Conservation (phyloP, 2,888 invertebrate genomes). For the Nephrocerus scutellatus region DNA sequence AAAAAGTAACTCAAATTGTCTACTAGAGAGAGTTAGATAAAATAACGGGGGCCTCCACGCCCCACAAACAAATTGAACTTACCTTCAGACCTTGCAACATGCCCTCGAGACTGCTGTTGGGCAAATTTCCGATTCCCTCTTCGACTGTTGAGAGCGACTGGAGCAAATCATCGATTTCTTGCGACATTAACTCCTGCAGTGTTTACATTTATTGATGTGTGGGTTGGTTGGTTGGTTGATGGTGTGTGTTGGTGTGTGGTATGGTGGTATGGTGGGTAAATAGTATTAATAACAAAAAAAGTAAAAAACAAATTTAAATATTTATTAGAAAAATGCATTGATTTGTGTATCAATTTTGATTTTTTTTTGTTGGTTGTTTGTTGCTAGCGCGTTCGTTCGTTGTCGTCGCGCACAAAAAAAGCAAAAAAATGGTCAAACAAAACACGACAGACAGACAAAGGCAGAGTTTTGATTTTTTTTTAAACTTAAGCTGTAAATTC, state of each 20-base stretch:
- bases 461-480: no score
- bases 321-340: slow-evolving; percentile 5
- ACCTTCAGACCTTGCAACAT: slow-evolving; percentile 69
- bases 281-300: background rate
- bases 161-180: slow-evolving; percentile 64
- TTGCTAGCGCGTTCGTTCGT: no score
- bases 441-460: no score
- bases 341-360: background rate
- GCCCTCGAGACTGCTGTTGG: slow-evolving; percentile 61
- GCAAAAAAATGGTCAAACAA: no score
- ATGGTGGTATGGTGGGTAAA: slow-evolving; percentile 4
- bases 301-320: no score
- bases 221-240: slow-evolving; percentile 1
- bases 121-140: slow-evolving; percentile 60
- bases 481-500: no score
- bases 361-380: background rate
- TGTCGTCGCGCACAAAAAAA: no score
- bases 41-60: no score
- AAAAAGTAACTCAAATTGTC: no score
- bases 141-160: slow-evolving; percentile 62
- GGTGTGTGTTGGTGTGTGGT: slow-evolving; percentile 12
- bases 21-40: no score
- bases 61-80: no score
- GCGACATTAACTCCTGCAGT: slow-evolving; percentile 55
- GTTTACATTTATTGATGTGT: slow-evolving; percentile 5